These are phyloP conservation scores for Phalanger gymnotis DNA, from an alignment of 2,797 vertebrate species.

Conservation along the genomic window DNA sequence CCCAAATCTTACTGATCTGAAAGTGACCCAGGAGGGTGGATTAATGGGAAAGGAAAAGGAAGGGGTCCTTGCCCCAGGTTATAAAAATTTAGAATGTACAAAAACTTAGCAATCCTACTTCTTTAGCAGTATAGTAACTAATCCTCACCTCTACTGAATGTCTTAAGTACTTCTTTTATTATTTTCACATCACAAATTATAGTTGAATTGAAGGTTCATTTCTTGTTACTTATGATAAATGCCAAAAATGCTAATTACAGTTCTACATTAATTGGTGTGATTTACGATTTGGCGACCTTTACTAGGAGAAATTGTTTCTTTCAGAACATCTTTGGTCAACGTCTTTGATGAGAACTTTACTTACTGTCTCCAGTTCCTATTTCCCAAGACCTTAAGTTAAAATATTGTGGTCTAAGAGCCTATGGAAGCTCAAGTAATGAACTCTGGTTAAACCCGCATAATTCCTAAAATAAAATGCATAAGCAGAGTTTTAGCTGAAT, in stretches of 20 bases:
- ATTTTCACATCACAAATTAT: neutral
- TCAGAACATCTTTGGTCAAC: slow-evolving; percentile 12
- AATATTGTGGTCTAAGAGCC: neutral
- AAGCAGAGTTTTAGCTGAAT: neutral
- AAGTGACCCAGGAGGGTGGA: neutral
- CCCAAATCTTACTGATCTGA: neutral
- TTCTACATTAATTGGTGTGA: neutral
- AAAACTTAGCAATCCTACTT: neutral
- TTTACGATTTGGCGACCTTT: neutral
- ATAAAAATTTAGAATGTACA: neutral
- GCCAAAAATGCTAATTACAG: neutral
- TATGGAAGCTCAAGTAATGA: neutral
- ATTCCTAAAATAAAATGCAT: neutral
- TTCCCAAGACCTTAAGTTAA: neutral
- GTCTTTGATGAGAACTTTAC: neutral
- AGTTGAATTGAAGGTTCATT: neutral
- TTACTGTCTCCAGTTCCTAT: neutral
- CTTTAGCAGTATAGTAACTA: neutral
- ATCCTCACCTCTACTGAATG: neutral
- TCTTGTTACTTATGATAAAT: neutral
- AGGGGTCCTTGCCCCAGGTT: neutral
- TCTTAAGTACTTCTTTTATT: neutral
- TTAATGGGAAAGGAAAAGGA: neutral
- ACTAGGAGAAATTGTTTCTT: neutral
- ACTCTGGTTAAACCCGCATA: neutral